Conservation (phyloP, 2,113 vertebrate genomes). For the Excalfactoria chinensis region DNA sequence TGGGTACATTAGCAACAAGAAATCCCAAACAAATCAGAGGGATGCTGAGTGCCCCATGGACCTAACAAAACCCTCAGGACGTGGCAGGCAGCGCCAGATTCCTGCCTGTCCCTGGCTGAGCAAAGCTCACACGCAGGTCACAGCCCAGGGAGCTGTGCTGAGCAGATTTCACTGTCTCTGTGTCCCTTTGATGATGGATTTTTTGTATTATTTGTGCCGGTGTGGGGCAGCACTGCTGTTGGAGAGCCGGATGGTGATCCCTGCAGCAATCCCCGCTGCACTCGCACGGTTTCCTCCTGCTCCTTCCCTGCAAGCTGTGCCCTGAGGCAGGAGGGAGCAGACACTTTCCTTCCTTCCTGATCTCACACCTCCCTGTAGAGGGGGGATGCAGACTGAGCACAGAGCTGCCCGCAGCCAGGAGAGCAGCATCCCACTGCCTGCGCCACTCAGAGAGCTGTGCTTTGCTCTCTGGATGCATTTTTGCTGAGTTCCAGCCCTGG, state of each 20-base stretch:
- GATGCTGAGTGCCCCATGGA: accelerated
- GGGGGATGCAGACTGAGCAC: not conserved
- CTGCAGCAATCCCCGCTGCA: not conserved
- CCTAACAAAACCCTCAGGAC: not conserved
- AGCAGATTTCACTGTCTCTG: not conserved
- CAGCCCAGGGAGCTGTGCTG: not conserved
- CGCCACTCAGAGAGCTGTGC: not conserved
- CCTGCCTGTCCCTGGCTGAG: not conserved
- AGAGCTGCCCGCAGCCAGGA: not conserved
- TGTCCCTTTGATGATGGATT: too few species aligned
- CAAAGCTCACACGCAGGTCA: accelerated
- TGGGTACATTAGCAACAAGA: not conserved
- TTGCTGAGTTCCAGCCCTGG: not conserved
- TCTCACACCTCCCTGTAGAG: not conserved
- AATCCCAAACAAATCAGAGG: not conserved
- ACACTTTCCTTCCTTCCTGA: not conserved
- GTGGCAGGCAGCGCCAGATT: accelerated
- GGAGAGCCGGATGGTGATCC: not conserved
- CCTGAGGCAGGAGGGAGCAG: not conserved
- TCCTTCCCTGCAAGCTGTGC: not conserved
- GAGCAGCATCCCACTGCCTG: not conserved
- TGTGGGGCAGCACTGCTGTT: not conserved
- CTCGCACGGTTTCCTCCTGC: not conserved
- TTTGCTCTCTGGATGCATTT: not conserved
- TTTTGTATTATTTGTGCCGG: accelerated